Evolutionary conservation across 2,888 invertebrate genomes (phyloP), one percentile per base, ranked within the genome.

Genomic region (Caenorhabditis macrosperma): DNA sequence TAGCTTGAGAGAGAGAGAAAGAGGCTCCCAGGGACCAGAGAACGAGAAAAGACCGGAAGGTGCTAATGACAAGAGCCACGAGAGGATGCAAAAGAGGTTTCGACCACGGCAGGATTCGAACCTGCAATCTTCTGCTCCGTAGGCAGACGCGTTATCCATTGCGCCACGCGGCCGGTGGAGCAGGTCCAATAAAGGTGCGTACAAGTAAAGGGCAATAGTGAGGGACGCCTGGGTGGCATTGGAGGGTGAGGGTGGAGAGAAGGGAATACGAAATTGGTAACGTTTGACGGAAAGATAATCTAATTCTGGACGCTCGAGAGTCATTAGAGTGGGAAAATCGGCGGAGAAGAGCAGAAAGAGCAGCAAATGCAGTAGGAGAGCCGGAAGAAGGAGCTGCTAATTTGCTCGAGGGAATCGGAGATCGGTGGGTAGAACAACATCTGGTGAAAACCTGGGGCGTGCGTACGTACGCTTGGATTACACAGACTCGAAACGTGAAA

Each of bases 121-220:
- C 89, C 89, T 90, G 82, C 88, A 90, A 90, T 90, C 88, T 90
- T 89, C 89, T 86, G 90, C 86, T 90, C 86, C 89, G 90, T 90
- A 90, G 90, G 86, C 90, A 88, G 90, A 90, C 90, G 90, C 90
- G 84, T 86, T 86, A 84, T 86, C 85, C 86, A 86, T 85, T 86
- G 84, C 84, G 86, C 86, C 84, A 86, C 84, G 80, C 82, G 81
- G 82, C 82, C 81, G 38, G 38, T 38, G 38, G 38, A 38, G 63
- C 64, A 35, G 6, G 12, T n/a, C 28, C 41, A n/a, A 33, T 15
- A 0, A 54, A 33, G n/a, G 4, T 38, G 52, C 38, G 22, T 41
- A 15, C 12, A 52, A 24, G 26, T 61, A 17, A 5, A 9, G 35
- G 26, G 48, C 17, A 50, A 15, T 15, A 20, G 38, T 6, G 33